These are phyloP conservation scores for Chloebia gouldiae DNA, from an alignment of 2,113 vertebrate species.

Conservation along the genomic window DNA sequence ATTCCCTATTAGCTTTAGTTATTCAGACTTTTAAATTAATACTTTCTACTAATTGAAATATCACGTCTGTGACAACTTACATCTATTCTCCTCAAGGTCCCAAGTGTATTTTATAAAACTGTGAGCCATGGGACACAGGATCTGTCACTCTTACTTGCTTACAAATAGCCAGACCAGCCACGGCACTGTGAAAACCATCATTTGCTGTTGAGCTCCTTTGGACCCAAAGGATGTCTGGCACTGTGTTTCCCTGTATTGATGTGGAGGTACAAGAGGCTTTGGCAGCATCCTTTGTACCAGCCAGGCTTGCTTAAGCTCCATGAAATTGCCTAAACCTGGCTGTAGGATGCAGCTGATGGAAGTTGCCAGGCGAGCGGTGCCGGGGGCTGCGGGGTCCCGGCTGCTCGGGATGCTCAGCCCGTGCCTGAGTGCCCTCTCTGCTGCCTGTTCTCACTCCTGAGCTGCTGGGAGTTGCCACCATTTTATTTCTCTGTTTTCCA, in stretches of 20 bases:
- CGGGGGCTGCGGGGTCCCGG: background rate
- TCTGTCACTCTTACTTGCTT: background rate
- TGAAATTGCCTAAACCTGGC: background rate
- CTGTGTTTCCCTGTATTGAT: background rate
- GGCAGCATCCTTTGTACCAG: background rate
- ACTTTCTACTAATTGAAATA: background rate
- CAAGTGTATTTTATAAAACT: background rate
- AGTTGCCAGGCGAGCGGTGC: background rate
- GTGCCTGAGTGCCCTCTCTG: background rate
- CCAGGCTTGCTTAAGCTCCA: slow-evolving; percentile 1
- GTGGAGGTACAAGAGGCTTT: background rate
- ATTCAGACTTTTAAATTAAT: background rate
- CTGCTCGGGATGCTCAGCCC: background rate
- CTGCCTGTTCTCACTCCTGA: background rate
- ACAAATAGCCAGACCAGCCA: background rate
- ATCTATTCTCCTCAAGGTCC: background rate
- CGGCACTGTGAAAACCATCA: background rate
- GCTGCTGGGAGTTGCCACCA: background rate
- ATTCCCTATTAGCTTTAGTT: background rate
- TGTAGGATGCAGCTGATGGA: background rate
- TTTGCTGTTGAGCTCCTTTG: background rate
- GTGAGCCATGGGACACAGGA: background rate
- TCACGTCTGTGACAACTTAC: background rate
- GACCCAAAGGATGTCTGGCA: background rate
- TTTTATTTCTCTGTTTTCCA: background rate